Conservation (phyloP, 1,140 invertebrate species). For the Drosophila watanabei region DNA sequence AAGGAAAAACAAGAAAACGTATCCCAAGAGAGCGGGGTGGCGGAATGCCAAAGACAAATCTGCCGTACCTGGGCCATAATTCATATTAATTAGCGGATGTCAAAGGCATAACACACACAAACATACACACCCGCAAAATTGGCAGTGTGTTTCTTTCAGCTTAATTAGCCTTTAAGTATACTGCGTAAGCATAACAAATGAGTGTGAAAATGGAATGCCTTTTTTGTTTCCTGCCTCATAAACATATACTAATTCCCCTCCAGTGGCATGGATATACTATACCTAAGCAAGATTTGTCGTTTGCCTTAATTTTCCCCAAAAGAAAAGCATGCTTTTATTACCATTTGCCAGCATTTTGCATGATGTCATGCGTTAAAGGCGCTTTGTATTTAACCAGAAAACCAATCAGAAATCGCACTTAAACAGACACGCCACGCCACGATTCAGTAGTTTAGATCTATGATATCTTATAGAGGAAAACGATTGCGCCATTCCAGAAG, state of each 20-base stretch:
- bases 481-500: not conserved
- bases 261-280: not conserved
- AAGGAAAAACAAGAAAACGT: slow-evolving; percentile 5
- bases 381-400: slow-evolving; percentile 38
- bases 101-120: slow-evolving; percentile 48
- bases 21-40: slow-evolving; percentile 7
- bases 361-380: slow-evolving; percentile 1
- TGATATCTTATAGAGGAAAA: slow-evolving; percentile 7
- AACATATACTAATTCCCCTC: slow-evolving; percentile 6
- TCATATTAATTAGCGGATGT: slow-evolving; percentile 77
- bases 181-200: slow-evolving; percentile 44
- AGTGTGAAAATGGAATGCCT: slow-evolving; percentile 32
- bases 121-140: slow-evolving; percentile 28
- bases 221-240: slow-evolving; percentile 12
- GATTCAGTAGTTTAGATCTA: slow-evolving; percentile 14
- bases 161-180: slow-evolving; percentile 34
- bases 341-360: slow-evolving; percentile 18
- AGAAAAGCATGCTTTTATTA: slow-evolving; percentile 25
- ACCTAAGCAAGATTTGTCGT: not conserved
- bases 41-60: slow-evolving; percentile 25
- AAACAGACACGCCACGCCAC: slow-evolving; percentile 31
- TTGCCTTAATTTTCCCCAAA: not conserved
- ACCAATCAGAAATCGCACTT: slow-evolving; percentile 20
- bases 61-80: slow-evolving; percentile 61
- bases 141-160: slow-evolving; percentile 40